Conservation (phyloP, 2,888 invertebrate genomes). For the Agrilus mali region DNA sequence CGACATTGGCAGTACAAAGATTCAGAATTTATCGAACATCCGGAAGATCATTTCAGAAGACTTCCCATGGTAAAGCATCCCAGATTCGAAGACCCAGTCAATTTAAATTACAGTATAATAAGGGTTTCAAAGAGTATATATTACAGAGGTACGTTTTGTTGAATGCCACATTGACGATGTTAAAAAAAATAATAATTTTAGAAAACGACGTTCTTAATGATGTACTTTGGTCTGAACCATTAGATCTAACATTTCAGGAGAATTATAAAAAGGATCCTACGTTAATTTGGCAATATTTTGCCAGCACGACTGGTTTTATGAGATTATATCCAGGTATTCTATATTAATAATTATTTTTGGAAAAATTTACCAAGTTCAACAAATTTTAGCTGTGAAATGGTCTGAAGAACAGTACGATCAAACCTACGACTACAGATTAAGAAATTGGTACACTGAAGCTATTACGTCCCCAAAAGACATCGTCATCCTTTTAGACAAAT, state of each 20-base stretch:
- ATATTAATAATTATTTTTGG: too few species aligned
- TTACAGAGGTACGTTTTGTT: constrained; percentile 51
- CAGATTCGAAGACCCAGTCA: constrained; percentile 63
- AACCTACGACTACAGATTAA: constrained; percentile 86
- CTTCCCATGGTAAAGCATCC: constrained; percentile 50
- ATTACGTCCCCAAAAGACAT: constrained; percentile 96
- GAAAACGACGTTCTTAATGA: constrained; percentile 77
- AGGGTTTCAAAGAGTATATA: constrained; percentile 91
- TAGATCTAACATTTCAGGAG: constrained; percentile 78
- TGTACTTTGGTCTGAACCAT: constrained; percentile 86
- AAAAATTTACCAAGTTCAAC: too few species aligned
- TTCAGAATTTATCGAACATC: constrained; percentile 10
- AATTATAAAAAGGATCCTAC: constrained; percentile 80
- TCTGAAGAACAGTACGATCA: constrained; percentile 35
- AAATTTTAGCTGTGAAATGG: constrained; percentile 61
- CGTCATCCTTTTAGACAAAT: constrained; percentile 51
- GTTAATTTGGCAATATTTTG: constrained; percentile 95
- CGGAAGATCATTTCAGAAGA: constrained; percentile 36
- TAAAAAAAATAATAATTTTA: constrained; percentile 26
- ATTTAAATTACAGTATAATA: constrained; percentile 69
- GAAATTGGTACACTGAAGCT: constrained; percentile 96
- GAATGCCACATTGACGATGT: background rate
- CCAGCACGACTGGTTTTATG: constrained; percentile 92
- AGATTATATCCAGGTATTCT: constrained; percentile 80
- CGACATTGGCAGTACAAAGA: too few species aligned